Evolutionary conservation across 2,888 invertebrate genomes (phyloP).

Genomic region (Allophyes oxyacanthae): DNA sequence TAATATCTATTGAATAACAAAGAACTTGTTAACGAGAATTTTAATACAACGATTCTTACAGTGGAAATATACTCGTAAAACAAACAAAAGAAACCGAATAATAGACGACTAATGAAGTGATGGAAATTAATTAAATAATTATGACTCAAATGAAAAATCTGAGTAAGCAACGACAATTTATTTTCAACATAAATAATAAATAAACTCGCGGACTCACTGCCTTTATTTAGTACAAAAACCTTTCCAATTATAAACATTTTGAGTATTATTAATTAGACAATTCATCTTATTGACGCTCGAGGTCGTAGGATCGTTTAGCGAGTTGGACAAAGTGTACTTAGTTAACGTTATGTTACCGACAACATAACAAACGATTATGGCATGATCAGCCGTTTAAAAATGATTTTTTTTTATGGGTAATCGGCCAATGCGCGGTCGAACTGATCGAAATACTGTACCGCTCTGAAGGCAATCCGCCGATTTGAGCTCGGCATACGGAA

Average conservation of each 20-base stretch:
- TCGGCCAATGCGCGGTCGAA: too few species aligned
- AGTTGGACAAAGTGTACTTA: too few species aligned
- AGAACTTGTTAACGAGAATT: slow-evolving; percentile 32
- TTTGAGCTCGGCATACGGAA: too few species aligned
- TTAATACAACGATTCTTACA: slow-evolving; percentile 40
- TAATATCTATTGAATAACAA: slow-evolving; percentile 24
- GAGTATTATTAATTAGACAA: background rate
- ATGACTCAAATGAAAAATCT: slow-evolving; percentile 45
- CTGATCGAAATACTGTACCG: too few species aligned
- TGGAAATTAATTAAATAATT: slow-evolving; percentile 55
- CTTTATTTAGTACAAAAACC: too few species aligned
- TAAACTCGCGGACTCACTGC: slow-evolving; percentile 14
- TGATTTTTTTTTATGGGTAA: too few species aligned
- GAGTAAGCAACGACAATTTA: slow-evolving; percentile 56
- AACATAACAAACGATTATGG: too few species aligned
- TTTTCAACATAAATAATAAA: slow-evolving; percentile 44
- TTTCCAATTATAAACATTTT: background rate
- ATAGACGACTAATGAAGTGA: slow-evolving; percentile 52
- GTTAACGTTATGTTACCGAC: too few species aligned
- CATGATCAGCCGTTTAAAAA: too few species aligned
- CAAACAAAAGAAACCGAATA: slow-evolving; percentile 45
- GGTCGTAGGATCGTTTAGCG: too few species aligned
- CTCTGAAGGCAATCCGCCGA: too few species aligned
- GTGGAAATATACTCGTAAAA: slow-evolving; percentile 31
- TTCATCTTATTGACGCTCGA: too few species aligned